Evolutionary conservation across 1,140 invertebrate genomes (phyloP), one percentile per base, ranked within the genome.

Genomic region (Temnothorax longispinosus): DNA sequence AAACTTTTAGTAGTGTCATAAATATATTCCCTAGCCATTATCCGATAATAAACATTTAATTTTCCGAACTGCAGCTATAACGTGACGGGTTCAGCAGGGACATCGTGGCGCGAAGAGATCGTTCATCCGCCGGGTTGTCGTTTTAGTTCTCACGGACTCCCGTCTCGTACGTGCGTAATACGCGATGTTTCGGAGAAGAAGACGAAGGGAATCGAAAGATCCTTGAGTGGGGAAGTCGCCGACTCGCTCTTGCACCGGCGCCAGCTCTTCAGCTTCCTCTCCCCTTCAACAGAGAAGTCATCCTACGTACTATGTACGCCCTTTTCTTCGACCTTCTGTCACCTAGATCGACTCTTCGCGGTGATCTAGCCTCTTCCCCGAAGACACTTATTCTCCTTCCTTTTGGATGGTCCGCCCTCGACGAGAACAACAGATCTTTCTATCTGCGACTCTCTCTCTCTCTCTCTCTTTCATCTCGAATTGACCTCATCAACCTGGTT

Each of bases 141-240:
- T 86, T 38, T 74, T 76, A 58, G 18, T 81, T 87, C 76, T 82
- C 84, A 87, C 71, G n/a, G 71, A 89, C 69, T 89, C 74, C n/a
- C 47, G 32, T 2, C n/a, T 69, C n/a, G n/a, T 71, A 87, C 65
- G 54, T 44, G 47, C 41, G 44, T 47, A 71, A 38, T 56, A 88
- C 81, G 71, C 54, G 72, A 60, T 8, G 18, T 87, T 72, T 32
- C n/a, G n/a, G 65, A 89, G 77, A 77, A 82, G 56, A 89, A 87
- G 75, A 89, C 69, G 87, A 89, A 75, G 60, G 52, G 50, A 86
- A 81, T 87, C 60, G 76, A 82, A 77, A 54, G 50, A 72, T 87
- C 50, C 58, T 60, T 32, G 41, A 60, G 81, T 13, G 35, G 47
- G 44, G 27, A 78, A 65, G 13, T 80, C 47, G 21, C 15, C 35